phyloP scores from a whole-genome alignment of 2,797 vertebrate species.

The Enteromius anoplus region DNA sequence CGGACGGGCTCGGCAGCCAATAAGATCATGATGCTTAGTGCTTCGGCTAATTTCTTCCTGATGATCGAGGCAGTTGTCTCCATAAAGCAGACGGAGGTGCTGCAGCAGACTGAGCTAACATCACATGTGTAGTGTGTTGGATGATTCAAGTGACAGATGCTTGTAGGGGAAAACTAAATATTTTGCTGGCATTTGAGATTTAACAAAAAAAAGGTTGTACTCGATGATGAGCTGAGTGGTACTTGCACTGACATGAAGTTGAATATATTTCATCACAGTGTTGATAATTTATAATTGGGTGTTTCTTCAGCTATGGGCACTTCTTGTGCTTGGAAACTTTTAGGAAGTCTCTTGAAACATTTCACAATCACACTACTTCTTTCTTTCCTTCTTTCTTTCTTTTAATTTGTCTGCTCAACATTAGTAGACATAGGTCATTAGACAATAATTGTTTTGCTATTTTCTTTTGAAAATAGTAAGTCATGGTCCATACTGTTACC shows the following conservation, averaged over 20 bases:
- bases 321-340: too few species aligned
- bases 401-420: too few species aligned
- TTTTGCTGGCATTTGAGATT: conserved; percentile 34
- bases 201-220: not conserved
- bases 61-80: conserved; percentile 63
- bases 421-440: too few species aligned
- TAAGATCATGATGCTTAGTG: conserved; percentile 52
- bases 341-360: too few species aligned
- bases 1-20: conserved; percentile 56
- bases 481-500: too few species aligned
- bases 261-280: not conserved
- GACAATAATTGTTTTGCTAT: too few species aligned
- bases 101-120: conserved; percentile 29
- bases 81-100: conserved; percentile 54
- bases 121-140: conserved; percentile 49
- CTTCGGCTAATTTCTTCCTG: conserved; percentile 66
- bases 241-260: not conserved
- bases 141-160: conserved; percentile 55
- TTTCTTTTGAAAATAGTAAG: too few species aligned
- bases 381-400: too few species aligned
- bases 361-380: too few species aligned
- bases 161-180: conserved; percentile 36
- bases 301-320: not conserved
- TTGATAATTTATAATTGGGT: not conserved
- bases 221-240: not conserved